Percentiles rank a stretch among this genome's conserved stretches.
These are phyloP conservation scores for Strigamia maritima DNA, from an alignment of 2,888 invertebrate genomes.

Conservation along the genomic window DNA sequence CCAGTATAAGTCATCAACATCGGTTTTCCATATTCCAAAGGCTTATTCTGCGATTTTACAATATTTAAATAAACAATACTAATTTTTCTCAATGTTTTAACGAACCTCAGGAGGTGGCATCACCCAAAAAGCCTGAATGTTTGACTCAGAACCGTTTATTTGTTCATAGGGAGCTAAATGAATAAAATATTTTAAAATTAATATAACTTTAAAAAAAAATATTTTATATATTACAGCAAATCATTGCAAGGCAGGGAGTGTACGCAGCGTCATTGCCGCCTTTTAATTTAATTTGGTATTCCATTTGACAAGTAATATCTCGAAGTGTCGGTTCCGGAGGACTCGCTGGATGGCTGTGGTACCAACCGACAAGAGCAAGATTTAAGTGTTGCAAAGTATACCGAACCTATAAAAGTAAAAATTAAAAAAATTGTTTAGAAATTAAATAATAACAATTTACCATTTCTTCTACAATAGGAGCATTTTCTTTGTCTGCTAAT, in stretches of 20 bases:
- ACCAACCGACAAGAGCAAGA: constrained; percentile 85
- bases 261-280: constrained; percentile 88
- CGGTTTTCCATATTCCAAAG: constrained; percentile 87
- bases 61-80: not conserved
- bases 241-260: constrained; percentile 86
- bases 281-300: constrained; percentile 92
- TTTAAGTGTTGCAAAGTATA: constrained; percentile 77
- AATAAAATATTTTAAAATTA: too few relatives aligned
- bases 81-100: not conserved
- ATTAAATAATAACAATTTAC: too few relatives aligned
- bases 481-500: constrained; percentile 72
- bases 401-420: constrained; percentile 60
- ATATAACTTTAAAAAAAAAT: too few relatives aligned
- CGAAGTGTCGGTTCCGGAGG: constrained; percentile 74
- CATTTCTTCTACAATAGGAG: constrained; percentile 54
- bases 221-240: constrained; percentile 70
- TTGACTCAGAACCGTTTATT: constrained; percentile 71
- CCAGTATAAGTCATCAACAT: constrained; percentile 84
- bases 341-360: constrained; percentile 79
- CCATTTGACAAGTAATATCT: constrained; percentile 88
- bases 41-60: constrained; percentile 61
- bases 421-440: not conserved
- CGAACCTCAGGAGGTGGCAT: constrained; percentile 82
- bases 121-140: constrained; percentile 71
- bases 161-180: constrained; percentile 50